These are phyloP conservation scores for Frieseomelitta varia DNA, from an alignment of 1,140 invertebrate genomes.

Conservation along the genomic window DNA sequence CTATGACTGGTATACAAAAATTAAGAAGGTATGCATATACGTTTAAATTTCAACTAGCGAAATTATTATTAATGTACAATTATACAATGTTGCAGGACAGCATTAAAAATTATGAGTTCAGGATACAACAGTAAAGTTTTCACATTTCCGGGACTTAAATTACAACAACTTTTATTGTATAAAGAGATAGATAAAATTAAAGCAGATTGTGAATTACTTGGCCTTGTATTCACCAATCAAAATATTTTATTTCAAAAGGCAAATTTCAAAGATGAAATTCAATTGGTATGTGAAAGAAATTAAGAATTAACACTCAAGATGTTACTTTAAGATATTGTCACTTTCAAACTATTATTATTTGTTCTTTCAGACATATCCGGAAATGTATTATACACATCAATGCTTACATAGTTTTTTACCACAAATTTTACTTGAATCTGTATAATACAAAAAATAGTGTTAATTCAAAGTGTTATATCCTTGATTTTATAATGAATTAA, in stretches of 20 bases:
- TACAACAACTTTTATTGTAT: slow-evolving; percentile 74
- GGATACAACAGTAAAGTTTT: slow-evolving; percentile 83
- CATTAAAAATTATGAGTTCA: slow-evolving; percentile 81
- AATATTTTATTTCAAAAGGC: slow-evolving; percentile 73
- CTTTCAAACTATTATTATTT: neutral
- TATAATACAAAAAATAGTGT: neutral
- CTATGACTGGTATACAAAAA: slow-evolving; percentile 78
- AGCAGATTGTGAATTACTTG: slow-evolving; percentile 71
- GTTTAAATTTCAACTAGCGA: neutral
- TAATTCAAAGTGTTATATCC: neutral
- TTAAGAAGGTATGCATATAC: slow-evolving; percentile 79
- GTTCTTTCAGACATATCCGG: slow-evolving; percentile 67
- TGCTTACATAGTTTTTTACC: slow-evolving; percentile 68
- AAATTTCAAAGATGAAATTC: slow-evolving; percentile 61
- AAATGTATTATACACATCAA: slow-evolving; percentile 63
- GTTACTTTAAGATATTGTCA: neutral
- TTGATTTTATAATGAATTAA: neutral
- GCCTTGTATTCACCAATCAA: slow-evolving; percentile 58
- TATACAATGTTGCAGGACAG: slow-evolving; percentile 76
- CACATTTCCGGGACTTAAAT: slow-evolving; percentile 76
- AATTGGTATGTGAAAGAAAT: slow-evolving; percentile 60
- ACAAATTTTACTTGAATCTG: slow-evolving; percentile 63
- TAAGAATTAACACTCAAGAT: neutral
- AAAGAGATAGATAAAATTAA: slow-evolving; percentile 65
- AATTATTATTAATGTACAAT: neutral